phyloP scores from a whole-genome alignment of 2,797 vertebrate genomes.

The Enteromius viviparus region DNA sequence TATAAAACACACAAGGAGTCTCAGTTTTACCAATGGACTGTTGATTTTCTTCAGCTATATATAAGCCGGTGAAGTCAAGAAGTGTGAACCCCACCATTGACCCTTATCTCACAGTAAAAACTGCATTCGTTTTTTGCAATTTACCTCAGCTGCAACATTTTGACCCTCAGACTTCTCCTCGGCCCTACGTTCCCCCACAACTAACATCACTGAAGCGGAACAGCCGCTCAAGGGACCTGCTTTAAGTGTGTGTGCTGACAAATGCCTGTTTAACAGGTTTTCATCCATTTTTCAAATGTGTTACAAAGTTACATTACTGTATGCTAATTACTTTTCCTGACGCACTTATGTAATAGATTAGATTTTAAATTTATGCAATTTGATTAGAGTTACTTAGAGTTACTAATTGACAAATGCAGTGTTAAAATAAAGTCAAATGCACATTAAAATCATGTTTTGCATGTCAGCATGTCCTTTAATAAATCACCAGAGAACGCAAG shows the following conservation, averaged over 20 bases:
- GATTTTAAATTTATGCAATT: background rate
- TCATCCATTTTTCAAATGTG: background rate
- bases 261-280: slow-evolving; percentile 18
- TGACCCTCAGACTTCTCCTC: slow-evolving; percentile 39
- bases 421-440: too few species aligned
- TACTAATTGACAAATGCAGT: background rate
- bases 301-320: background rate
- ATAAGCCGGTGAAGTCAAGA: slow-evolving; percentile 7
- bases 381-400: background rate
- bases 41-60: slow-evolving; percentile 5
- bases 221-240: slow-evolving; percentile 23
- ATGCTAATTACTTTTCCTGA: background rate
- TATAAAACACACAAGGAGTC: background rate
- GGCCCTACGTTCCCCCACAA: background rate
- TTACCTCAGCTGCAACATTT: slow-evolving; percentile 39
- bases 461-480: background rate
- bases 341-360: background rate
- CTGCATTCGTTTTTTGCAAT: slow-evolving; percentile 45
- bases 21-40: background rate
- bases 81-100: slow-evolving; percentile 32
- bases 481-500: background rate
- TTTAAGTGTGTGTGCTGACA: slow-evolving; percentile 4
- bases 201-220: slow-evolving; percentile 37
- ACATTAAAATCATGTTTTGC: background rate
- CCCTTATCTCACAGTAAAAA: slow-evolving; percentile 26